Evolutionary conservation across 1,140 invertebrate species (phyloP), one percentile per base, ranked within the genome.

Genomic region (Phocides pigmalion): DNA sequence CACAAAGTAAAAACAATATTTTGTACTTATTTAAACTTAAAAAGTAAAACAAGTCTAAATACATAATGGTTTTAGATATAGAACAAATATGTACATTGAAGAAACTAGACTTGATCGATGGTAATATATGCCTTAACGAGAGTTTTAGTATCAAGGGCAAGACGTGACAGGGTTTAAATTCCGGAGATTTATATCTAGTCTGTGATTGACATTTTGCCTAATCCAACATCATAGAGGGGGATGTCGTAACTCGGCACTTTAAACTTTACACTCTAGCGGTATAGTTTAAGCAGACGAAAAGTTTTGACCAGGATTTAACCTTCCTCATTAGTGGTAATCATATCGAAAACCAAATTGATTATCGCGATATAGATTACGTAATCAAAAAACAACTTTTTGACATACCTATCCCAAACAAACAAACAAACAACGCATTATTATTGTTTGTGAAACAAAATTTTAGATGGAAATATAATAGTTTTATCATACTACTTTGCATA

Each of bases 371-470:
- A 51, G 22, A 28, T 51, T 50, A 50, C 22, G 20, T 35, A 50
- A 50, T 22, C 44, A n/a, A 20, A 47, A 46, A 47, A 47, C 44
- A 32, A 50, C 47, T 50, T 25, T 3, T 47, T 47, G 17, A 47
- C 5, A 28, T 28, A 14, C 5, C n/a, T n/a, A n/a, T n/a, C 25
- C 22, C n/a, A 25, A 28, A 16, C 25, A 14, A 39, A 39, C 3
- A 12, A 4, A 4, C 2, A 3, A 22, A 22, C n/a, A n/a, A 39
- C 12, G 2, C 12, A 14, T 5, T 14, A 3, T 39, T 14, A 4
- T 14, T 4, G 28, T 3, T 32, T 22, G 5, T 22, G 20, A 22
- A 22, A n/a, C n/a, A n/a, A n/a, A n/a, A n/a, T n/a, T n/a, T n/a
- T n/a, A n/a, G n/a, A n/a, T n/a, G n/a, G n/a, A n/a, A n/a, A n/a